A percentile compares a stretch with the other conserved stretches of the same genome.
phyloP scores from a whole-genome alignment of 2,888 invertebrate genomes.

The Ophion ellenae region DNA sequence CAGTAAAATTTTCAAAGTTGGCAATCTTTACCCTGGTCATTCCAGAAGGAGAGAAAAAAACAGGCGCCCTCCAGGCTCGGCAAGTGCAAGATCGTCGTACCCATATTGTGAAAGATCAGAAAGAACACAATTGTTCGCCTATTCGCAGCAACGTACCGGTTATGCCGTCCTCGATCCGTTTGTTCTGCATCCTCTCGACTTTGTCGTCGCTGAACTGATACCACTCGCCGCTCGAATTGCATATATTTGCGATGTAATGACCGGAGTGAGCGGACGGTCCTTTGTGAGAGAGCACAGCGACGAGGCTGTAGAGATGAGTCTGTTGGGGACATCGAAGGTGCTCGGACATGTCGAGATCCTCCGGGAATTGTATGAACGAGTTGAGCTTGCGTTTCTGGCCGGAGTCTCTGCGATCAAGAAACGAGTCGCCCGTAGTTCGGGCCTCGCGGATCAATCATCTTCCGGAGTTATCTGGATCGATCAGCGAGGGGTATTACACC shows the following conservation, averaged over 20 bases:
- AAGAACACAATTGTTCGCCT: background rate
- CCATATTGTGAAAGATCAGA: background rate
- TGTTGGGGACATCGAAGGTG: constrained; percentile 80
- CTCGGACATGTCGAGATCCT: constrained; percentile 86
- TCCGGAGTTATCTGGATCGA: constrained; percentile 60
- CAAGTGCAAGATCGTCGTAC: background rate
- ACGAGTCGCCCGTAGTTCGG: constrained; percentile 62
- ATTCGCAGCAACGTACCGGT: constrained; percentile 69
- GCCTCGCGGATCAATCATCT: constrained; percentile 60
- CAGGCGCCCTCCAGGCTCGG: too few relatives aligned
- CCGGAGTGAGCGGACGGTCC: constrained; percentile 88
- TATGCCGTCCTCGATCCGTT: constrained; percentile 81
- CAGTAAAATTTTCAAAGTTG: too few relatives aligned
- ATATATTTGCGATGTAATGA: constrained; percentile 86
- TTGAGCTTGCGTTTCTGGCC: constrained; percentile 87
- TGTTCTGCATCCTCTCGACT: constrained; percentile 83
- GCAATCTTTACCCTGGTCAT: too few relatives aligned
- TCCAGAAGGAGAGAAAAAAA: too few relatives aligned
- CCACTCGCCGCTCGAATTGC: constrained; percentile 85
- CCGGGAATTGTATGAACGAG: constrained; percentile 86
- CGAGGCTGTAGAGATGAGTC: constrained; percentile 85
- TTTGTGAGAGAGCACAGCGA: constrained; percentile 88
- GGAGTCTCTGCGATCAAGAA: constrained; percentile 83
- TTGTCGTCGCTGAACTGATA: constrained; percentile 88
- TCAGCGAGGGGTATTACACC: constrained; percentile 65